These are phyloP conservation scores for Pedionomus torquatus DNA, from an alignment of 2,113 vertebrate species.

Conservation along the genomic window DNA sequence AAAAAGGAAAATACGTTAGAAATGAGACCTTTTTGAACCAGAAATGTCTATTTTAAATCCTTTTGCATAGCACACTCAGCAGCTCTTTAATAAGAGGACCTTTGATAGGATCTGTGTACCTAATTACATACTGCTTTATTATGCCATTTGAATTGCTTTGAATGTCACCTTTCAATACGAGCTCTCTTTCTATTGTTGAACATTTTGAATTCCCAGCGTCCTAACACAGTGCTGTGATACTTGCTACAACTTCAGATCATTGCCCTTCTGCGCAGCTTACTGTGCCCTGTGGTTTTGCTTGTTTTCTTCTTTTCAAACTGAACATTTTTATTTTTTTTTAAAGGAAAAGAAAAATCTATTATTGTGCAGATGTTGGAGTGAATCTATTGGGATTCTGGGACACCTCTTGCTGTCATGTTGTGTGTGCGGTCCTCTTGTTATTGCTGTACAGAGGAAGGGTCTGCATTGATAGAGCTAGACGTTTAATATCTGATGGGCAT, in stretches of 20 bases:
- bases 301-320: background rate
- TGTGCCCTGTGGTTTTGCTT: conserved; percentile 7
- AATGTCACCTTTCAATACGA: conserved; percentile 11
- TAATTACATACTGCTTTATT: conserved; percentile 33
- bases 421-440: background rate
- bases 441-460: background rate
- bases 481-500: background rate
- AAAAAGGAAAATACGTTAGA: conserved; percentile 35
- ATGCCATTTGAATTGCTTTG: background rate
- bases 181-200: background rate
- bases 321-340: background rate
- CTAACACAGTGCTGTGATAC: background rate
- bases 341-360: background rate
- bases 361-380: background rate
- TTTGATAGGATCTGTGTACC: background rate
- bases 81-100: background rate
- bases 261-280: conserved; percentile 3
- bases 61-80: background rate
- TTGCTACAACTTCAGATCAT: conserved; percentile 13
- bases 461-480: background rate
- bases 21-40: background rate
- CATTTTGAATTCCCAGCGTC: conserved; percentile 11
- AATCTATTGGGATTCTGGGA: background rate
- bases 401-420: background rate
- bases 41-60: conserved; percentile 26